These are phyloP conservation scores for Acleris literana DNA, from an alignment of 2,888 invertebrate species.

Conservation along the genomic window DNA sequence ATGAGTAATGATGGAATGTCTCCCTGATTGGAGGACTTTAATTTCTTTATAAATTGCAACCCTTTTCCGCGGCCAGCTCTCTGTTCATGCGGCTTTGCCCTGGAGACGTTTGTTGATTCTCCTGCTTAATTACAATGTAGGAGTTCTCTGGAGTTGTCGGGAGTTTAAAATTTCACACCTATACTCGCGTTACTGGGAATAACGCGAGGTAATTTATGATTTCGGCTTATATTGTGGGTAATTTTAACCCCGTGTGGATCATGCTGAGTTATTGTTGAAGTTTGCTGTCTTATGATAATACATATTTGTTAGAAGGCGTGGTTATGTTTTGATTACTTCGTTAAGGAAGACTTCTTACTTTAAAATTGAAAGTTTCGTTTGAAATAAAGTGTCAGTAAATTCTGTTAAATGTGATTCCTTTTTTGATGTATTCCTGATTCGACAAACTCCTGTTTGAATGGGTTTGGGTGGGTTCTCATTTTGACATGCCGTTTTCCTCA, in stretches of 20 bases:
- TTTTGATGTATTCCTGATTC: no score
- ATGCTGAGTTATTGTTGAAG: conserved; percentile 29
- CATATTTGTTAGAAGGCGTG: background rate
- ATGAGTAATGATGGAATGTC: no score
- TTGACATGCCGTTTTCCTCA: no score
- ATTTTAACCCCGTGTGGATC: conserved; percentile 23
- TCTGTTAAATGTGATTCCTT: no score
- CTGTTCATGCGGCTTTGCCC: conserved; percentile 33
- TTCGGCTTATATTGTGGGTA: conserved; percentile 19
- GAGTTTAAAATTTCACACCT: conserved; percentile 40
- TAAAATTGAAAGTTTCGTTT: background rate
- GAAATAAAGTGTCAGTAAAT: no score
- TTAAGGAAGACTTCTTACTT: background rate
- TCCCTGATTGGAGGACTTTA: no score
- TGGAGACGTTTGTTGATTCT: conserved; percentile 45
- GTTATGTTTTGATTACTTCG: background rate
- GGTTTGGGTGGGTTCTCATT: no score
- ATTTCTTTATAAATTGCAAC: no score
- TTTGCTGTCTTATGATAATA: conserved; percentile 19
- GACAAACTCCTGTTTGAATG: background rate
- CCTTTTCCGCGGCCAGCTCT: no score
- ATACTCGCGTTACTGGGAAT: conserved; percentile 15
- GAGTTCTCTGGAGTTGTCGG: conserved; percentile 39
- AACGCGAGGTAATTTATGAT: conserved; percentile 27
- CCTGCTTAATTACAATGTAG: conserved; percentile 45